phyloP scores from a whole-genome alignment of 2,888 invertebrate genomes.

The Prenolepis imparis region DNA sequence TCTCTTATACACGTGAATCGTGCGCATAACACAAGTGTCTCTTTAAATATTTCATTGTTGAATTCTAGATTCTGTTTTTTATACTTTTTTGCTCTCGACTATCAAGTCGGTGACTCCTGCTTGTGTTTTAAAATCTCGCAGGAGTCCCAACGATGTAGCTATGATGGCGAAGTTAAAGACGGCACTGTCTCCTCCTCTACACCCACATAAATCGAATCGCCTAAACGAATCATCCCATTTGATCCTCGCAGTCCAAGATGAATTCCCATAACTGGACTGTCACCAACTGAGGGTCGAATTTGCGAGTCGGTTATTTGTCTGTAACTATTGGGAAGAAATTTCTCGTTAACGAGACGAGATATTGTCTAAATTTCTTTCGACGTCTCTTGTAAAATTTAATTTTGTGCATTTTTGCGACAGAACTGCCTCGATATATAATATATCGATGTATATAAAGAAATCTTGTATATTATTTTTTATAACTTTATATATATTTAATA shows the following conservation, averaged over 20 bases:
- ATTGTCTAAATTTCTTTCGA: not conserved
- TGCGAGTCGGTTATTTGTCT: conserved; percentile 84
- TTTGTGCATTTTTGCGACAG: not conserved
- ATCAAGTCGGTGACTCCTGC: conserved; percentile 8
- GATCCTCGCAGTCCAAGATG: conserved; percentile 86
- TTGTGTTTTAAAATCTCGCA: conserved; percentile 73
- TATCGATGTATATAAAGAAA: not conserved
- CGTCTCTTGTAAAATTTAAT: not conserved
- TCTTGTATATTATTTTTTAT: not conserved
- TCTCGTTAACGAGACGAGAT: not conserved
- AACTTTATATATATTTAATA: conserved; percentile 54
- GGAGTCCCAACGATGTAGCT: conserved; percentile 84
- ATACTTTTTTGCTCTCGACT: conserved; percentile 49
- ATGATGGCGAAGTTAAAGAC: conserved; percentile 76
- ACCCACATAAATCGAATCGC: conserved; percentile 87
- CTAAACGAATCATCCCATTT: conserved; percentile 85
- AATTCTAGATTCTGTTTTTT: conserved; percentile 13
- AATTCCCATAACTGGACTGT: conserved; percentile 87
- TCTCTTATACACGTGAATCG: not conserved
- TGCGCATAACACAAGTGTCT: not conserved
- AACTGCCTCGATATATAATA: not conserved
- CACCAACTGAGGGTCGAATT: conserved; percentile 79
- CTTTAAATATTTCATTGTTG: conserved; percentile 16
- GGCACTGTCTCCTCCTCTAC: conserved; percentile 75
- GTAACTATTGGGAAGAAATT: conserved; percentile 83